Conservation (phyloP, 2,888 invertebrate genomes). For the Lasius fuliginosus region DNA sequence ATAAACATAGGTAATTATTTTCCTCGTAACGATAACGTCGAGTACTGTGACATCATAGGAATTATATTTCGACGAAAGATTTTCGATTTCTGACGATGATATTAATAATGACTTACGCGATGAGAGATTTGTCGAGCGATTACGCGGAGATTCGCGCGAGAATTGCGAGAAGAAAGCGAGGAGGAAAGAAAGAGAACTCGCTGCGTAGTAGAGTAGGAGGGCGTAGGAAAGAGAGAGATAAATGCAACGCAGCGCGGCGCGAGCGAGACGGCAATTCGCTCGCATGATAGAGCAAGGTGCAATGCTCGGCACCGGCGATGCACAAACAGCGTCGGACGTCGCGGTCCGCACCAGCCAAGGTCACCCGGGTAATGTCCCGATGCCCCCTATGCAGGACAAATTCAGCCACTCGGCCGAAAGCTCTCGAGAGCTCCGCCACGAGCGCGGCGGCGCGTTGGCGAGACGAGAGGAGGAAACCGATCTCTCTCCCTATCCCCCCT, state of each 20-base stretch:
- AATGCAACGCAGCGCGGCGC: constrained; percentile 51
- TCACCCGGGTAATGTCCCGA: constrained; percentile 86
- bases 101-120: constrained; percentile 19
- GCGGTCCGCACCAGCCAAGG: constrained; percentile 83
- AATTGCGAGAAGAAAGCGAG: constrained; percentile 21
- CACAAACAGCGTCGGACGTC: constrained; percentile 82
- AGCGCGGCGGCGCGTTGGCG: constrained; percentile 53
- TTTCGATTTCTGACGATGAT: background rate
- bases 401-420: constrained; percentile 79
- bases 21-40: constrained; percentile 10
- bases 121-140: constrained; percentile 6
- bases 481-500: constrained; percentile 24
- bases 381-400: constrained; percentile 86
- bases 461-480: constrained; percentile 55
- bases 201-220: constrained; percentile 10
- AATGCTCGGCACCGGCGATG: constrained; percentile 80
- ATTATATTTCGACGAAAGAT: background rate
- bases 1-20: background rate
- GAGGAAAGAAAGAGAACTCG: constrained; percentile 56
- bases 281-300: constrained; percentile 85
- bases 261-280: constrained; percentile 55
- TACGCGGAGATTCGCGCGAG: constrained; percentile 10
- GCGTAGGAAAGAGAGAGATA: constrained; percentile 31
- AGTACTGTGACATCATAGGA: background rate
- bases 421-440: constrained; percentile 41